Conservation (phyloP, 2,113 vertebrate species). For the Sorex araneus region DNA sequence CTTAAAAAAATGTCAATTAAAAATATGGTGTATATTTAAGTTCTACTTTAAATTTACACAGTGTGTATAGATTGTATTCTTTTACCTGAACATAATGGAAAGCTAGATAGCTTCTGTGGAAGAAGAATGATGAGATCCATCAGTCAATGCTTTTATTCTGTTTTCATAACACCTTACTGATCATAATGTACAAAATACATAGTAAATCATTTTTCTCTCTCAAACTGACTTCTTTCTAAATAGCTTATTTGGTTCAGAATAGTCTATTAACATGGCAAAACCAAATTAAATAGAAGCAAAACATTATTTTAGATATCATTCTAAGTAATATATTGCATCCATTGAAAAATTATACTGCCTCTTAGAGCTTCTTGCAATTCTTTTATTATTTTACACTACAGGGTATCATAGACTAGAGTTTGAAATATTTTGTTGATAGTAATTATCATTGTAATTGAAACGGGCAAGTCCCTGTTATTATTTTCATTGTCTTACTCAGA, state of each 20-base stretch:
- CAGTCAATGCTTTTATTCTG: neutral
- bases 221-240: neutral
- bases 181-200: neutral
- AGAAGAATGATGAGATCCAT: neutral
- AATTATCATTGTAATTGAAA: neutral
- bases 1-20: neutral
- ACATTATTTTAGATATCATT: neutral
- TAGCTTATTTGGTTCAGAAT: neutral
- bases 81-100: neutral
- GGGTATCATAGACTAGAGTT: neutral
- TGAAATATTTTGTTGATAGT: neutral
- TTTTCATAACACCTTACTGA: constrained; percentile 3
- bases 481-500: neutral
- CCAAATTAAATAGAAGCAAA: constrained; percentile 36
- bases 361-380: constrained; percentile 6
- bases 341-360: neutral
- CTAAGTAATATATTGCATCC: neutral
- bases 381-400: neutral
- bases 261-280: neutral
- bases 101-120: neutral
- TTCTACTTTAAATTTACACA: neutral
- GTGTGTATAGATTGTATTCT: neutral
- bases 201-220: constrained; percentile 27
- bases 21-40: neutral
- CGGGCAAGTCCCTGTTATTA: neutral